These are phyloP conservation scores for Andrena bucephala DNA, from an alignment of 2,888 invertebrate species.

Conservation along the genomic window DNA sequence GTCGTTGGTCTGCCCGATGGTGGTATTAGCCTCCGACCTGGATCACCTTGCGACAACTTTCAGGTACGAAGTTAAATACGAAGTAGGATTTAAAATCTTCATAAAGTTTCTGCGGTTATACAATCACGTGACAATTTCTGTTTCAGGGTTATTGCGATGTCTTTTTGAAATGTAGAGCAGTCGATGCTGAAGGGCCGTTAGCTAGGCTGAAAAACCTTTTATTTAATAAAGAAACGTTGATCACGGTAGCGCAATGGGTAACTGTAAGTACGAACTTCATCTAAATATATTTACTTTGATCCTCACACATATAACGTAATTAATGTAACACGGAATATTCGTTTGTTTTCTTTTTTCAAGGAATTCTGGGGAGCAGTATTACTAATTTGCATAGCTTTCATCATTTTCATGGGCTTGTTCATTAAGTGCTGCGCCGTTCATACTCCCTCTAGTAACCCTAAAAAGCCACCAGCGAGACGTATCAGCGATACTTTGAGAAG, in stretches of 20 bases:
- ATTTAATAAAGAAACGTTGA: constrained; percentile 95
- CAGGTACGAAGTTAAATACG: constrained; percentile 87
- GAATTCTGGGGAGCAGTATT: constrained; percentile 98
- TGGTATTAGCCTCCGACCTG: constrained; percentile 95
- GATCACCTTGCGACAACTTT: constrained; percentile 99
- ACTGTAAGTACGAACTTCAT: constrained; percentile 86
- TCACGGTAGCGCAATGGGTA: constrained; percentile 96
- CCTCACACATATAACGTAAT: no score
- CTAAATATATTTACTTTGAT: background rate
- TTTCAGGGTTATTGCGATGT: constrained; percentile 98
- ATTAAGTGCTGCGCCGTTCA: constrained; percentile 99
- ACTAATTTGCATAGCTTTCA: constrained; percentile 95
- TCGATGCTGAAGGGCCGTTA: constrained; percentile 99
- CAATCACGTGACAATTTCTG: background rate
- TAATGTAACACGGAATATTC: constrained; percentile 17
- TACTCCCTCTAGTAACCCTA: constrained; percentile 99
- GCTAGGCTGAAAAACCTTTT: constrained; percentile 98
- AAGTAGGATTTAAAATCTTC: background rate
- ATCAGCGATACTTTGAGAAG: constrained; percentile 96
- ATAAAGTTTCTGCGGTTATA: no score
- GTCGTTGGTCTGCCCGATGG: constrained; percentile 90
- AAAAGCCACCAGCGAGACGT: constrained; percentile 97
- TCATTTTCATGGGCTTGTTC: constrained; percentile 98
- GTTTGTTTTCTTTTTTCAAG: constrained; percentile 80
- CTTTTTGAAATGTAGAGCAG: constrained; percentile 98